Conservation (phyloP, 1,140 invertebrate genomes). For the Drosophila equinoxialis region DNA sequence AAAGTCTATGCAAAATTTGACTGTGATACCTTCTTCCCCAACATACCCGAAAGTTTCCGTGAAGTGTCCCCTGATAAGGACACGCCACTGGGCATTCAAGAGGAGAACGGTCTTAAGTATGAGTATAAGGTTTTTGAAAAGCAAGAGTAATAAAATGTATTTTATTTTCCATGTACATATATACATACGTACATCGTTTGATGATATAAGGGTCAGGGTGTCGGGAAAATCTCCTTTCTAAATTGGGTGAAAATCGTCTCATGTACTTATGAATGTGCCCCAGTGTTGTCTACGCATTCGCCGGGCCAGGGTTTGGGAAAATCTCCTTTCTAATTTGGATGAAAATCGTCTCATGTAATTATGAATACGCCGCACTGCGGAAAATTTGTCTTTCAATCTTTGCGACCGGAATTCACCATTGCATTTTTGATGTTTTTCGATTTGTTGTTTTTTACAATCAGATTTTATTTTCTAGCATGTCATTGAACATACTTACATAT, state of each 20-base stretch:
- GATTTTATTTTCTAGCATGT: slow-evolving; percentile 48
- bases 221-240: too few relatives aligned
- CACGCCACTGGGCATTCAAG: slow-evolving; percentile 87
- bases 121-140: slow-evolving; percentile 90
- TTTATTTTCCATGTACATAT: slow-evolving; percentile 69
- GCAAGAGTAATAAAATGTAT: slow-evolving; percentile 23
- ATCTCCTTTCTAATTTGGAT: too few relatives aligned
- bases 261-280: too few relatives aligned
- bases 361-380: too few relatives aligned
- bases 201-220: slow-evolving; percentile 34
- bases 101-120: slow-evolving; percentile 89
- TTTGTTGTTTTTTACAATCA: background rate
- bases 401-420: too few relatives aligned
- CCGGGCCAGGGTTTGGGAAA: too few relatives aligned
- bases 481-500: slow-evolving; percentile 36
- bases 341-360: too few relatives aligned
- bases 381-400: too few relatives aligned
- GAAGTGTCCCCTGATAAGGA: slow-evolving; percentile 85
- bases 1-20: slow-evolving; percentile 90
- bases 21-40: slow-evolving; percentile 95
- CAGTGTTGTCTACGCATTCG: too few relatives aligned
- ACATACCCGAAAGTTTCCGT: slow-evolving; percentile 86
- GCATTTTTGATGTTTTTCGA: too few relatives aligned
- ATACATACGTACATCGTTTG: slow-evolving; percentile 48
- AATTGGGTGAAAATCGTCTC: too few relatives aligned